Evolutionary conservation across 2,888 invertebrate species (phyloP).

Genomic region (Eristalinus sepulchralis): DNA sequence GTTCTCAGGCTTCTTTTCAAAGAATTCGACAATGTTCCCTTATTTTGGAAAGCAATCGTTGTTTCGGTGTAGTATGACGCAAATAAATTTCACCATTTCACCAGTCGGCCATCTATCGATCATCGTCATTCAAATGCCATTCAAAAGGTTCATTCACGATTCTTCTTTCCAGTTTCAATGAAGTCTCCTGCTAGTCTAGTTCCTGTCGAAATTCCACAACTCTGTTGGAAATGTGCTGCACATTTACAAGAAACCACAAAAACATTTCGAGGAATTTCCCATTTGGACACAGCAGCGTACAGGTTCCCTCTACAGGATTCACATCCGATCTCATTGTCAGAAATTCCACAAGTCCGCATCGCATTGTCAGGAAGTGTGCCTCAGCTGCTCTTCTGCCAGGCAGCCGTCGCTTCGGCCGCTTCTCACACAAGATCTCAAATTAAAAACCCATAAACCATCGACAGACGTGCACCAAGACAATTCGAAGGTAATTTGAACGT

Average conservation of each 20-base stretch:
- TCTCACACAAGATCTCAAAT: neutral
- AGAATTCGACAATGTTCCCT: neutral
- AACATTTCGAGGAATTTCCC: neutral
- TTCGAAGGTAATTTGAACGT: slow-evolving; percentile 52
- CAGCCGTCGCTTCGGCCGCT: no score
- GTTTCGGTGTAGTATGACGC: no score
- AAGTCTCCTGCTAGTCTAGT: neutral
- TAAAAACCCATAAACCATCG: slow-evolving; percentile 29
- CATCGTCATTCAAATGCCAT: neutral
- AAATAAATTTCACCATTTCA: no score
- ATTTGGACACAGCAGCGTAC: neutral
- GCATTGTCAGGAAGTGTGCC: neutral
- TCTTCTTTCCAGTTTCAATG: neutral
- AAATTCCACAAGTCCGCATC: neutral
- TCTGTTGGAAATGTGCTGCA: neutral
- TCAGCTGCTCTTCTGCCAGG: neutral
- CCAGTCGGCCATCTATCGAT: neutral
- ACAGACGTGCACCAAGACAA: slow-evolving; percentile 15
- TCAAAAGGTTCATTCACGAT: neutral
- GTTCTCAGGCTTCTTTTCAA: neutral
- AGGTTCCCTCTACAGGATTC: neutral
- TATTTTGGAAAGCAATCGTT: no score
- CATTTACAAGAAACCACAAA: neutral
- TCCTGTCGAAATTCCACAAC: neutral
- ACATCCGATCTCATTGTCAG: neutral